Evolutionary conservation across 2,888 invertebrate species (phyloP), one percentile per base, ranked within the genome.

Genomic region (Zygothrica quintamaculata): DNA sequence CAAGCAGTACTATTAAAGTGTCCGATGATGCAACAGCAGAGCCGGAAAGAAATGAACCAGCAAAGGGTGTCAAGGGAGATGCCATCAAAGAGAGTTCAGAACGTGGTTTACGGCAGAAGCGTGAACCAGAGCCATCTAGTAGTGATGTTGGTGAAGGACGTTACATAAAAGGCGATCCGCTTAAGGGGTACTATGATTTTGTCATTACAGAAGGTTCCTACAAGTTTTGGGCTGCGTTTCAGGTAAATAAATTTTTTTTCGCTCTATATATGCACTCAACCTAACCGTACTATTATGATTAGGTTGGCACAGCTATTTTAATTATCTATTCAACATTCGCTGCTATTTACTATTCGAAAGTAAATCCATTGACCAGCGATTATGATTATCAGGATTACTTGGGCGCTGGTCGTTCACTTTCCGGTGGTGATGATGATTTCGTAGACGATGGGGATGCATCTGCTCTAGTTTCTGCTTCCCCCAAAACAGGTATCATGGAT

Each of bases 171-270:
- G 91, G 91, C 22, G 95, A 96, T 89, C 95, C 95, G 47, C 95
- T 95, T 93, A 94, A 94, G 29, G 95, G 95, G 0, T 96, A 96
- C 90, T 96, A 96, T 88, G 96, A 96, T 90, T 96, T 96, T 91
- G 93, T 96, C 73, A 96, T 96, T 87, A 96, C 96, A 84, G 96
- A 96, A 89, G 96, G 96, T 1, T 96, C 96, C 12, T 96, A 96
- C 91, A 96, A 96, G 89, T 96, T 96, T 91, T 96, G 96, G 96
- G 96, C 96, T 29, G 95, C 93, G 6, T 96, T 96, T 90, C 96
- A 96, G 93, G 96, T 96, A 90, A 90, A 88, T 31, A 4, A 13
- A n/a, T n/a, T n/a, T n/a, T n/a, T n/a, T n/a, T n/a, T n/a, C n/a
- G n/a, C n/a, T n/a, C n/a, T n/a, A n/a, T n/a, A n/a, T n/a, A n/a